These are phyloP conservation scores for Phalacrocorax brasilianus DNA, from an alignment of 2,113 vertebrate species.

Conservation along the genomic window DNA sequence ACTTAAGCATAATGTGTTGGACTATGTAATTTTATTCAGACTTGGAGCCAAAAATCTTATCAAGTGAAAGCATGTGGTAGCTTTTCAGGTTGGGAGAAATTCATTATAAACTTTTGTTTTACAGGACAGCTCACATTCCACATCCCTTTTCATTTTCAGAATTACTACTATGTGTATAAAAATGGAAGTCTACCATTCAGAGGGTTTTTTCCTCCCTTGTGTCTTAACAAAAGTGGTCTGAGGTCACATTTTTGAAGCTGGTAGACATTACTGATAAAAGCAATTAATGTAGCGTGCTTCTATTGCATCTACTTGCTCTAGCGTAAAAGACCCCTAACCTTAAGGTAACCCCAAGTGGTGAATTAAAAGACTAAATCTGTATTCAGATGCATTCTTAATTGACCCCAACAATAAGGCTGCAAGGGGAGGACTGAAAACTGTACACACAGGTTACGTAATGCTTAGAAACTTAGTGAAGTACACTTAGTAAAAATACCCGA, in stretches of 20 bases:
- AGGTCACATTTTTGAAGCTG: background rate
- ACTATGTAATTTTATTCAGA: slow-evolving; percentile 14
- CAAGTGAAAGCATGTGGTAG: background rate
- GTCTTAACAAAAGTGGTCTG: background rate
- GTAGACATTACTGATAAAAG: background rate
- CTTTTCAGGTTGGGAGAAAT: background rate
- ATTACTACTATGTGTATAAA: background rate
- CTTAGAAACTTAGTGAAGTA: background rate
- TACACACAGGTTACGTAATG: background rate
- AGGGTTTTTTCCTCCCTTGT: background rate
- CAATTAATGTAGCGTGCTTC: background rate
- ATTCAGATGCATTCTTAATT: background rate
- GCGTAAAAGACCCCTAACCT: background rate
- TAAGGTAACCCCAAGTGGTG: background rate
- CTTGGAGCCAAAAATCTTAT: background rate
- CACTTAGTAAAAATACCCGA: background rate
- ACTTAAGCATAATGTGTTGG: background rate
- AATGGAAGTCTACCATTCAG: background rate
- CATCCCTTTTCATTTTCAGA: background rate
- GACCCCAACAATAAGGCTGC: background rate
- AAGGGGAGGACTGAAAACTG: background rate
- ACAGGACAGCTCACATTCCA: background rate
- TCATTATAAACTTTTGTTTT: background rate
- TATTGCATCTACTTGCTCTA: rapidly evolving
- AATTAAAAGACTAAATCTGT: background rate